Conservation (phyloP, 2,888 invertebrate species). For the Hydroisotoma schaefferi region DNA sequence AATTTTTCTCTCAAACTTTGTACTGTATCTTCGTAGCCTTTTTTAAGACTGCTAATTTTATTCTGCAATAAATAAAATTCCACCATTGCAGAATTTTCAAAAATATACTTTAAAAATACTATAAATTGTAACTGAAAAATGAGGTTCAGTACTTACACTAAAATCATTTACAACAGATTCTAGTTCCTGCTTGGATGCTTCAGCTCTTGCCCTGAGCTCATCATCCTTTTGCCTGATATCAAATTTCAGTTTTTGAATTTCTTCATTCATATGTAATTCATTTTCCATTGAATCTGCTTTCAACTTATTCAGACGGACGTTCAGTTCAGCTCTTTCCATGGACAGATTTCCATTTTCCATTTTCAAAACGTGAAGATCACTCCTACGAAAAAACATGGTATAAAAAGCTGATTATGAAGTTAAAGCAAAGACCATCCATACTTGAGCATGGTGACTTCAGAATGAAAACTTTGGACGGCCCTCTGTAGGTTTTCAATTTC, state of each 20-base stretch:
- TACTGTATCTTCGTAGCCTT: slow-evolving; percentile 37
- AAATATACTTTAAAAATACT: no score
- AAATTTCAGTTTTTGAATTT: slow-evolving; percentile 34
- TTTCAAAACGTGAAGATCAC: slow-evolving; percentile 41
- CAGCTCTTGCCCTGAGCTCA: slow-evolving; percentile 25
- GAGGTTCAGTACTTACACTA: not conserved
- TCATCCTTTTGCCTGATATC: slow-evolving; percentile 38
- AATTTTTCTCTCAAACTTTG: slow-evolving; percentile 37
- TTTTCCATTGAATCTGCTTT: slow-evolving; percentile 43
- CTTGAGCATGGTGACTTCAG: slow-evolving; percentile 45
- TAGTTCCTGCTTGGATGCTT: slow-evolving; percentile 12
- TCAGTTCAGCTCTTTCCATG: slow-evolving; percentile 38
- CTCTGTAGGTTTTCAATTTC: slow-evolving; percentile 47
- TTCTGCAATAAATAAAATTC: no score
- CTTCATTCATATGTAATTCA: slow-evolving; percentile 38
- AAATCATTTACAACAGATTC: not conserved
- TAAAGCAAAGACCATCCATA: slow-evolving; percentile 20
- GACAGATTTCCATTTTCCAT: slow-evolving; percentile 45
- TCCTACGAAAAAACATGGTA: slow-evolving; percentile 38
- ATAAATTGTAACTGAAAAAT: slow-evolving; percentile 22
- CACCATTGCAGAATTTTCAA: no score
- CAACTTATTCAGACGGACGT: slow-evolving; percentile 33
- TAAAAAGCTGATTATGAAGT: not conserved
- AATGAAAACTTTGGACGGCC: slow-evolving; percentile 47
- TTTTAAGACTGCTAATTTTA: no score